Evolutionary conservation across 1,140 invertebrate species (phyloP).

Genomic region (Drosophila varians): DNA sequence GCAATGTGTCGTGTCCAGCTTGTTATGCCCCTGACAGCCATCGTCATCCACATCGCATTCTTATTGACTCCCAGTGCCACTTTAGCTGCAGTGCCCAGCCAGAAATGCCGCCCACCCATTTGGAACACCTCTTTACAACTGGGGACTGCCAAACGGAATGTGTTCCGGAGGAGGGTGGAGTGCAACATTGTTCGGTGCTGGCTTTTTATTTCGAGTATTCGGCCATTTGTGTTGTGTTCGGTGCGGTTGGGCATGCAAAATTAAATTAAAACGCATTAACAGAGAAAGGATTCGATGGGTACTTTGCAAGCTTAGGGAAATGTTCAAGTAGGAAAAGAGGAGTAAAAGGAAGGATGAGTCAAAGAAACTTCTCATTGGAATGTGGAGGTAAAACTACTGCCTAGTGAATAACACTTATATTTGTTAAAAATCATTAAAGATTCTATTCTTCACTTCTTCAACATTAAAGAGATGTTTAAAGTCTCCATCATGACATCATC

Average conservation of each 20-base stretch:
- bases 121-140: constrained; percentile 16
- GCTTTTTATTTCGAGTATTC: constrained; percentile 64
- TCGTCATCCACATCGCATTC: constrained; percentile 70
- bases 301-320: constrained; percentile 20
- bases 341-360: not conserved
- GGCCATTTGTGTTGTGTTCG: constrained; percentile 55
- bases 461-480: constrained; percentile 27
- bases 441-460: not conserved
- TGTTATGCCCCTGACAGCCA: constrained; percentile 71
- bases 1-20: constrained; percentile 59
- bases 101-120: constrained; percentile 1
- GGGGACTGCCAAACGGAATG: not conserved
- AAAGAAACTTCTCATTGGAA: not conserved
- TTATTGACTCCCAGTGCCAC: constrained; percentile 77
- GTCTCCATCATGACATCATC: constrained; percentile 73
- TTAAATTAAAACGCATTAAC: constrained; percentile 81
- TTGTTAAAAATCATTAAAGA: no score
- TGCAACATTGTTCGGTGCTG: constrained; percentile 63
- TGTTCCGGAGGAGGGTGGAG: not conserved
- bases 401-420: no score
- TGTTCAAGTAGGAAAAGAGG: no score
- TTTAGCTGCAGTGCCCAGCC: constrained; percentile 52
- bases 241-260: constrained; percentile 72
- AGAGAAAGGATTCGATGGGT: constrained; percentile 17
- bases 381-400: not conserved